Evolutionary conservation across 23 tunicate species (phyloP), one percentile per base, ranked within the genome.

Genomic region (Clavelina lepadiformis): DNA sequence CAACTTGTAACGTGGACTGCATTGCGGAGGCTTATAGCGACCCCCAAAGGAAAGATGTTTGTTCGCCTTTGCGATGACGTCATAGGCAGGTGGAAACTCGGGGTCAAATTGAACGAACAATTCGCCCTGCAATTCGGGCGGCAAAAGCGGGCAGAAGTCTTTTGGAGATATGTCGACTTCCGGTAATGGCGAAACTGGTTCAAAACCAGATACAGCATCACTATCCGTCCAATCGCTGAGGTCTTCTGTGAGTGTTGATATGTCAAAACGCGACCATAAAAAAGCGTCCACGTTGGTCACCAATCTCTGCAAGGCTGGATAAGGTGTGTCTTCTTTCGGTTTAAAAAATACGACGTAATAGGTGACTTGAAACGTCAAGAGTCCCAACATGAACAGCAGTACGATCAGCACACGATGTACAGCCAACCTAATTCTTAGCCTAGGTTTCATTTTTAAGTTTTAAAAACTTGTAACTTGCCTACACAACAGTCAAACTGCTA

Each of bases 241-340:
- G 29, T 68, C 73, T 18, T 5, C 13, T 27, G 28, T 49, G 44
- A 68, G 35, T 13, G 63, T 36, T 7, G 31, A 52, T 19, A 51
- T 49, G 46, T 79, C 49, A 26, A 79, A 52, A 51, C 63, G 33
- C 6, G 76, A 68, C 85, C 85, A 79, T 31, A 79, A 33, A 46
- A 79, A 79, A 13, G 20, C 30, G 50, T 79, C 85, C 8, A 79
- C 56, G 46, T 69, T 56, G n/a, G 41, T 15, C 24, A 79, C 75
- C 27, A 79, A 49, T 30, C 60, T 36, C 47, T 69, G 59, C 29
- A 69, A 31, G 1, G 52, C 74, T 36, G 85, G 85, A 31, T 69
- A 47, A 34, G 47, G 74, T 33, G 53, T 24, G 11, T n/a, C n/a
- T n/a, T n/a, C n/a, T n/a, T n/a, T n/a, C n/a, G n/a, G n/a, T n/a